phyloP scores from a whole-genome alignment of 2,113 vertebrate genomes.

The Cnemophilus loriae region DNA sequence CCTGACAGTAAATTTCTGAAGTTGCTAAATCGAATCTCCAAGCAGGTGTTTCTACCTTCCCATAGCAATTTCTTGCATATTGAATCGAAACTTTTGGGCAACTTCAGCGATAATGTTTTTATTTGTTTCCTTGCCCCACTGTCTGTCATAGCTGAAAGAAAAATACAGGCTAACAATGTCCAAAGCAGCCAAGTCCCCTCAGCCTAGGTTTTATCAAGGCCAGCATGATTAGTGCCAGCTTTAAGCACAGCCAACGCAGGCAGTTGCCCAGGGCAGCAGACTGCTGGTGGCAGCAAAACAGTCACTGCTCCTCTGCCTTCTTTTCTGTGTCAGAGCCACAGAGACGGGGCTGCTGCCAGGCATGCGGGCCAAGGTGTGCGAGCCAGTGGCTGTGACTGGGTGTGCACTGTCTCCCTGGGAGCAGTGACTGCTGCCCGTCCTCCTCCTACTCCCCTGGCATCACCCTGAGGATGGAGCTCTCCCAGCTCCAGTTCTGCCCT shows the following conservation, averaged over 20 bases:
- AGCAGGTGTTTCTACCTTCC: background rate
- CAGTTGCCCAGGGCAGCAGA: background rate
- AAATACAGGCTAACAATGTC: background rate
- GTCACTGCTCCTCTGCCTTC: background rate
- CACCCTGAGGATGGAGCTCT: background rate
- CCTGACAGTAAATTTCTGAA: background rate
- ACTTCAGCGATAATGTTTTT: background rate
- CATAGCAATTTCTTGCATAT: background rate
- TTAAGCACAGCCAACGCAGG: background rate
- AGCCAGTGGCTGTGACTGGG: background rate
- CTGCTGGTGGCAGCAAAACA: background rate
- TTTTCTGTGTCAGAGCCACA: background rate
- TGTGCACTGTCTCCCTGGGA: background rate
- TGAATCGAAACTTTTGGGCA: background rate
- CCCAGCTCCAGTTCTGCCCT: background rate
- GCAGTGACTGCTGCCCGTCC: rapidly evolving
- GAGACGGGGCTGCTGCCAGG: background rate
- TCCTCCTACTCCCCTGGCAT: background rate
- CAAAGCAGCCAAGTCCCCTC: background rate
- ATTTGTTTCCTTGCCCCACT: background rate
- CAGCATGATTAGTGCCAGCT: background rate
- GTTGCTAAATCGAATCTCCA: background rate
- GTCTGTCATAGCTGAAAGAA: background rate
- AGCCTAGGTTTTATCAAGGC: background rate
- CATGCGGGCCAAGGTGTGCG: background rate